Evolutionary conservation across 2,113 vertebrate genomes (phyloP), one percentile per base, ranked within the genome.

Genomic region (Leptocoma aspasia): DNA sequence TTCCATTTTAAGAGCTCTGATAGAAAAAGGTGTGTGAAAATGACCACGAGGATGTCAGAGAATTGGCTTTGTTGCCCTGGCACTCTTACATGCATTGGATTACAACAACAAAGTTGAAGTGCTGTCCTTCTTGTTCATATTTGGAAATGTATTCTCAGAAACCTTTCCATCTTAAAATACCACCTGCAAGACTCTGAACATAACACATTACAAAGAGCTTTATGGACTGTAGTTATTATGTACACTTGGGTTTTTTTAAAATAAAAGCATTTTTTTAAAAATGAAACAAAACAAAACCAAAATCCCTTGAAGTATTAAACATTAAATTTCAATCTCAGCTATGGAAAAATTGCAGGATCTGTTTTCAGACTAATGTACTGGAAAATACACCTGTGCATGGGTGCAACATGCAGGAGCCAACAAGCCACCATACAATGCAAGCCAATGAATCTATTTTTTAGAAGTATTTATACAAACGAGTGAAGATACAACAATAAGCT

Each of bases 51-150:
- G 20, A 28, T 31, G 4, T 9, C 28, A 44, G 41, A 72, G 16
- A 41, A 71, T 26, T 56, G 23, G 2, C 26, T 77, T 66, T 71
- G 27, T 17, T 90, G 22, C 33, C 15, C 44, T 72, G 7, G 21
- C 23, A 78, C 16, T 75, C 6, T 39, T 68, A 11, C 6, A 28
- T 7, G 9, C 3, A 21, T 33, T 54, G 10, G 71, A 82, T n/a
- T 68, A 44, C 10, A 82, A 30, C 2, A 52, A 17, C 9, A 52
- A 59, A 78, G 8, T 26, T 31, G 39, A 92, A 84, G 60, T 23
- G 4, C 27, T 52, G 23, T 54, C 10, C 3, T 70, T 45, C 54
- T 70, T 15, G 60, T 42, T 70, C 39, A 18, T 0, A 0, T 59
- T 84, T 92, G 30, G 23, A 75, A 6, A 7, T 6, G 7, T 10